A percentile compares a stretch with the other conserved stretches of the same genome.
These are phyloP conservation scores for Lithodes maja DNA, from an alignment of 2,888 invertebrate genomes.

Conservation along the genomic window DNA sequence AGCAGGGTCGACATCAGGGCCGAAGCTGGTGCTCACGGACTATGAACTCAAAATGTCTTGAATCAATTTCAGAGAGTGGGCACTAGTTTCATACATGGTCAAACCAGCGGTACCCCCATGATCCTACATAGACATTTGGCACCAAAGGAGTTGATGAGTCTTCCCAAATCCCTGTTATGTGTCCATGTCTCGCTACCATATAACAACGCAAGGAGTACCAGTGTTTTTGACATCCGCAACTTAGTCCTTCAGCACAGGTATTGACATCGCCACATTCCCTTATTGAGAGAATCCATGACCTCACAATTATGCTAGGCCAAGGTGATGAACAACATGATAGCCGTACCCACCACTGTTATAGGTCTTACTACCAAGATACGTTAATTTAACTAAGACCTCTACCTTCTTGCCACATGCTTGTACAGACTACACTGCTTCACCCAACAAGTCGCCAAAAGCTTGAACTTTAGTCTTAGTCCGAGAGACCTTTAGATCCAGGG, in stretches of 20 bases:
- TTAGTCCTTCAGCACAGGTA: neutral
- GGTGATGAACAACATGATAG: neutral
- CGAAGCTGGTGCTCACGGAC: neutral
- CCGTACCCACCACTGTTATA: neutral
- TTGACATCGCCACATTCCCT: neutral
- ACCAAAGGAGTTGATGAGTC: neutral
- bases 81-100: neutral
- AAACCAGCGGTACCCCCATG: neutral
- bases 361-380: neutral
- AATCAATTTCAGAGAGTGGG: neutral
- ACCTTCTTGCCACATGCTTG: neutral
- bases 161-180: neutral
- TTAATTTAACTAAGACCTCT: neutral
- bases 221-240: neutral
- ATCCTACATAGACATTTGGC: neutral
- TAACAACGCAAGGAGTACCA: neutral
- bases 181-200: neutral
- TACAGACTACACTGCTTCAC: neutral
- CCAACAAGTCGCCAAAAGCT: neutral
- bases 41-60: neutral
- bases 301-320: neutral
- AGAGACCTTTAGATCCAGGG: neutral
- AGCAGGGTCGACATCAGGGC: neutral
- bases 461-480: neutral
- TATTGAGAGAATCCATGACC: neutral